Base-by-base conservation (phyloP, 1,140 invertebrate species). In the Lethocerus indicus region DNA sequence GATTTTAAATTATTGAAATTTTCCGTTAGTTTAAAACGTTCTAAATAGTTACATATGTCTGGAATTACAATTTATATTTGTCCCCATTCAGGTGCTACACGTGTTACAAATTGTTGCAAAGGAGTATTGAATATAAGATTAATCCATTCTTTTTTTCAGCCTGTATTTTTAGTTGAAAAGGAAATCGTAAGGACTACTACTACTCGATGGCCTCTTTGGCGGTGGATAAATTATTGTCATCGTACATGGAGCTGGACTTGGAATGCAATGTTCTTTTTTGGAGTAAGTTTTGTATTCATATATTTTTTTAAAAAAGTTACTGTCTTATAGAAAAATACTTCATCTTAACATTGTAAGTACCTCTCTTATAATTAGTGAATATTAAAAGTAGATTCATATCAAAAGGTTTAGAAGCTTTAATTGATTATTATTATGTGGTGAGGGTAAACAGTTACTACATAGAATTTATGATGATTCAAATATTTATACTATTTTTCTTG, bases 261-360 rank as follows among this genome's bases (percentile, higher is more conserved):
- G 82, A 93, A 94, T 67, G 79, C 85, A 16, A 87, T 93, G 78
- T 93, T 87, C 60, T 69, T 91, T 44, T 79, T 92, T 56, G 87
- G 86, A 39, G 84, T 74, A 61, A 61, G 60, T 56, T 16, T 42
- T 27, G 6, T 27, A 25, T 23, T 27, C 26, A 50, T 50, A 5
- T 26, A 49, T 18, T 28, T 25, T 13, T 27, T 28, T 43, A 42
- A 43, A 42, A 12, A 26, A 12, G 13, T 46, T 14, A n/a, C 6
- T 50, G 6, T 13, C 7, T 47, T 42, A 14, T 27, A 44, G 14
- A 16, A 6, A 23, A 23, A 37, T 37, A 7, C 6, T 32, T 32
- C 7, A 32, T 32, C 29, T n/a, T 9, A 9, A 9, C n/a, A 32
- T 32, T 32, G 29, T 32, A 32, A 32, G 7, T 32, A n/a, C 7